A percentile compares a stretch with the other conserved stretches of the same genome.
Evolutionary conservation across 2,797 vertebrate species (phyloP).

Genomic region (Peromyscus eremicus): DNA sequence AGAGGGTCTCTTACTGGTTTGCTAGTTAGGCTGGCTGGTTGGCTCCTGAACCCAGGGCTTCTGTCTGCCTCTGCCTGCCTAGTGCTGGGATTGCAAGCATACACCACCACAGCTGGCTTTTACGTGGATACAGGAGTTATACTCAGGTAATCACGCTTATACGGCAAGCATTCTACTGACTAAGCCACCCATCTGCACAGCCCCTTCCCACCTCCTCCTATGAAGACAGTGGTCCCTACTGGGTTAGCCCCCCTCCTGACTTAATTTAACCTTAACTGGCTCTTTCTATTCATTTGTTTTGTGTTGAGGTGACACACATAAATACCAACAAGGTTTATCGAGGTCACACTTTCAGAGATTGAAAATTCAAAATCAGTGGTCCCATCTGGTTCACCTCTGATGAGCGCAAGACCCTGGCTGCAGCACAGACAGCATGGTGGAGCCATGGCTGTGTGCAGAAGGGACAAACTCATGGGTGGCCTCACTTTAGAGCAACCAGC

Average conservation of each 20-base stretch:
- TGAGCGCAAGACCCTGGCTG: neutral
- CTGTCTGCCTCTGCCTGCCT: neutral
- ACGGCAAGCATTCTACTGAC: neutral
- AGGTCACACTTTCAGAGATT: neutral
- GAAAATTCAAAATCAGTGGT: neutral
- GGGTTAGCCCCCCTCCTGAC: neutral
- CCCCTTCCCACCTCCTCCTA: neutral
- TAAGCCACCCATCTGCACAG: too few relatives aligned
- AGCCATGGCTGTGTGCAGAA: neutral
- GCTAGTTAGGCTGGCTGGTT: neutral
- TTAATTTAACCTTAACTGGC: neutral
- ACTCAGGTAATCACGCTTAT: too few relatives aligned
- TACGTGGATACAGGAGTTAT: neutral
- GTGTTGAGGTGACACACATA: neutral
- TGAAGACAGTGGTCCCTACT: neutral
- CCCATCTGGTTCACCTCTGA: neutral
- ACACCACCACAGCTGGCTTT: too few relatives aligned
- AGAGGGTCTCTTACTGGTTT: neutral
- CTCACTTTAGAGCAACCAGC: neutral
- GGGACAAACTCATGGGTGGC: neutral
- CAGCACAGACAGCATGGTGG: fast-evolving
- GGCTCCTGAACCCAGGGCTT: neutral
- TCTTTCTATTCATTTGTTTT: neutral
- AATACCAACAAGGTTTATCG: too few relatives aligned
- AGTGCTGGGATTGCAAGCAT: neutral